Base-by-base conservation (phyloP, 2,113 vertebrate species). In the Mirounga angustirostris region DNA sequence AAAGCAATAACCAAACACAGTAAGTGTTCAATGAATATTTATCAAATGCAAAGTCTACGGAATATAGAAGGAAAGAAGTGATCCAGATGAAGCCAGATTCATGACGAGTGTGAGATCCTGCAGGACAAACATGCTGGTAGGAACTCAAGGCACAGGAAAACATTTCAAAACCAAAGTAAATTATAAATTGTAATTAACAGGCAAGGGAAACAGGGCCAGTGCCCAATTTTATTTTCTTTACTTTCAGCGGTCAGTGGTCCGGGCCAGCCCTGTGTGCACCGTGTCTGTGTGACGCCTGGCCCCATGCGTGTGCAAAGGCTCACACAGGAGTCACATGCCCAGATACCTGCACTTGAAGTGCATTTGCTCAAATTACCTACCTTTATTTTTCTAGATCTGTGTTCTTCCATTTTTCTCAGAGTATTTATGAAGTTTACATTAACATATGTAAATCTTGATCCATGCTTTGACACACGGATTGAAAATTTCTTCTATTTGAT, bases 251-350 rank as follows among this genome's bases (percentile, higher is more conserved):
- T 73, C 30, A 50, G 67, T 43, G 67, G 58, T 52, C 69, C 11
- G 2, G 43, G 43, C 40, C 14, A 8, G 58, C 4, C 7, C 33
- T 0, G 16, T n/a, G 65, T 33, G 30, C 14, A 13, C 65, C 1
- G 1, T 33, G 67, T n/a, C 7, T 33, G 18, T 3, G 33, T 28
- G 65, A 67, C 6, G 9, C 28, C 14, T 26, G 1, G 30, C 0
- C 22, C 22, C 58, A 16, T 1, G 0, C 1, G 14, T 11, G 56
- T 19, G 15, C 18, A 16, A 12, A 40, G 50, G 16, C n/a, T 26
- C 46, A 12, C 26, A 24, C 2, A 4, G 56, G 28, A 16, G n/a
- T 22, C 12, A 24, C 40, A 46, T 8, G 73, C 7, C 1, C 58
- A 19, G 9, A 4, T 36, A 50, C 19, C 73, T 50, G 28, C 26